Percentiles rank a stretch among this genome's conserved stretches.
Conservation (phyloP, 1,140 invertebrate species). For the Calosoma granatense region DNA sequence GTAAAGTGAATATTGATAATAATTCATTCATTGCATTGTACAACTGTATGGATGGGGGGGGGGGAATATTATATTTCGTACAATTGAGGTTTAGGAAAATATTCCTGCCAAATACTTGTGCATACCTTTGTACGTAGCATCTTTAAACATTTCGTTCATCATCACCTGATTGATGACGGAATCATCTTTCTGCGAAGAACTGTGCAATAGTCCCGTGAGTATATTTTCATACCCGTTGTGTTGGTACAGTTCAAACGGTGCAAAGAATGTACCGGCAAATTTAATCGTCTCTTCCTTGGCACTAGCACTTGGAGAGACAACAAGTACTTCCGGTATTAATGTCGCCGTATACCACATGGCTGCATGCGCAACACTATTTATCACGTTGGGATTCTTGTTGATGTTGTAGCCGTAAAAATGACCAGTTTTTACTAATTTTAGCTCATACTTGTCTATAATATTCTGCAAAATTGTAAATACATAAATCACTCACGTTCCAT, state of each 20-base stretch:
- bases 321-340: slow-evolving; percentile 1
- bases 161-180: not conserved
- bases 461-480: not conserved
- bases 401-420: not conserved
- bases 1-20: not conserved
- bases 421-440: not conserved
- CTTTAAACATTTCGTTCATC: slow-evolving; percentile 3
- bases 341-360: not conserved
- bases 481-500: not conserved
- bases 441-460: slow-evolving; percentile 6
- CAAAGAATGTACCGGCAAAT: not conserved
- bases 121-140: slow-evolving; percentile 1
- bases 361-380: not conserved
- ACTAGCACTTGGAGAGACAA: not conserved
- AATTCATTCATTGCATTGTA: not conserved
- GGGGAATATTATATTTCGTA: not conserved
- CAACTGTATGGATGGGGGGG: not conserved
- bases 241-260: slow-evolving; percentile 4
- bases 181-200: not conserved
- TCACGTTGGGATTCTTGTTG: not conserved
- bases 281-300: not conserved
- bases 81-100: not conserved
- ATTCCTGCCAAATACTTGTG: not conserved
- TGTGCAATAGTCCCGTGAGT: not conserved
- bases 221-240: not conserved